Evolutionary conservation across 2,888 invertebrate species (phyloP).

Genomic region (Coenonympha arcania): DNA sequence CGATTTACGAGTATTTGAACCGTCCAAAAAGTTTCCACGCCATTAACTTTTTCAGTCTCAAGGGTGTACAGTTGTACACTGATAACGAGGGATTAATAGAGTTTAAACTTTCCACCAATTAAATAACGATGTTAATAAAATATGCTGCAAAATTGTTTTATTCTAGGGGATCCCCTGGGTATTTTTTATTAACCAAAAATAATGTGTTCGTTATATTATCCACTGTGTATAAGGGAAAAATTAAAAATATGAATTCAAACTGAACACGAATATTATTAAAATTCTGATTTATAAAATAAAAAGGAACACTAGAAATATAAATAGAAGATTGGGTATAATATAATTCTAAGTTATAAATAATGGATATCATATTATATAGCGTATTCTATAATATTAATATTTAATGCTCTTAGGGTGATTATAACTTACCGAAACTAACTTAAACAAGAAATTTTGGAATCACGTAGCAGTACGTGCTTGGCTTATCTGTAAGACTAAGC

Average conservation of each 20-base stretch:
- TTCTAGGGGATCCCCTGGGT: background rate
- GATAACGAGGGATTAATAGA: slow-evolving; percentile 45
- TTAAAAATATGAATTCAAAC: background rate
- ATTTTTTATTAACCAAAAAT: background rate
- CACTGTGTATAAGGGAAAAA: background rate
- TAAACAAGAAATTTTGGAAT: slow-evolving; percentile 2
- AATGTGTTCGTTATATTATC: background rate
- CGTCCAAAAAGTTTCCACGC: slow-evolving; percentile 62
- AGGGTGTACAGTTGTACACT: slow-evolving; percentile 60
- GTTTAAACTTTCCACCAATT: slow-evolving; percentile 26
- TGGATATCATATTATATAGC: background rate
- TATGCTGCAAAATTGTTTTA: background rate
- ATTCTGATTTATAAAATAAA: too few species aligned
- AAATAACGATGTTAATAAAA: slow-evolving; percentile 9
- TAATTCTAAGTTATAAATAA: too few species aligned
- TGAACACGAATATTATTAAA: too few species aligned
- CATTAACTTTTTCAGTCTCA: slow-evolving; percentile 69
- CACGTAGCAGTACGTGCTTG: slow-evolving; percentile 4
- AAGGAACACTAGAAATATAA: too few species aligned
- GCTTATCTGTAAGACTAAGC: background rate
- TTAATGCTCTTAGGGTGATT: background rate
- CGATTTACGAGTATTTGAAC: slow-evolving; percentile 71
- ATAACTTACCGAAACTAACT: slow-evolving; percentile 3
- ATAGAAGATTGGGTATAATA: too few species aligned
- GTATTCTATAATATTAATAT: background rate